A percentile compares a stretch with the other conserved stretches of the same genome.
These are phyloP conservation scores for Sterrhoptilus dennistouni DNA, from an alignment of 2,113 vertebrate genomes.

Conservation along the genomic window DNA sequence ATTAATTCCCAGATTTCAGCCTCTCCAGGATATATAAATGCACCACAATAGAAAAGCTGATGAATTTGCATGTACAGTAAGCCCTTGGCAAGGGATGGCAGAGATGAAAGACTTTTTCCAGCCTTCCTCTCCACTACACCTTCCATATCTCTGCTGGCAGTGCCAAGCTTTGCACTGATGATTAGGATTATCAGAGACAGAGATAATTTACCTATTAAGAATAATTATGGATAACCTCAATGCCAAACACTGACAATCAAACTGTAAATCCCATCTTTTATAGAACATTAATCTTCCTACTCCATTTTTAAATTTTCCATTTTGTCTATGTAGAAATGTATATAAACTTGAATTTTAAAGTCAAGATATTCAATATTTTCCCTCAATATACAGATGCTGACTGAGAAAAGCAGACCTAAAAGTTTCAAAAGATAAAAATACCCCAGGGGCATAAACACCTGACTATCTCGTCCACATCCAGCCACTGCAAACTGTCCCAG, in stretches of 20 bases:
- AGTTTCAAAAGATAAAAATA: not conserved
- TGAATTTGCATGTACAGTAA: conserved; percentile 18
- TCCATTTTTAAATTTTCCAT: not conserved
- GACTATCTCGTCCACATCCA: not conserved
- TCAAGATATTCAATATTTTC: not conserved
- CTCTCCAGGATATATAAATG: not conserved
- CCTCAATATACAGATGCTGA: not conserved
- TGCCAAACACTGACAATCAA: not conserved
- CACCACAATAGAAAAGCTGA: not conserved
- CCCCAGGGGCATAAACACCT: not conserved
- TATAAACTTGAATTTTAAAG: not conserved
- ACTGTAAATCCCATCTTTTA: not conserved
- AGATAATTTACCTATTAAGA: conserved; percentile 16
- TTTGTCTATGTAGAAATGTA: not conserved
- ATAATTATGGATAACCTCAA: not conserved
- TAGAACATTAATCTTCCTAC: not conserved
- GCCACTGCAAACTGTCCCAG: not conserved
- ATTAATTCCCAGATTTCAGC: not conserved
- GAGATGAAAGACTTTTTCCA: conserved; percentile 21
- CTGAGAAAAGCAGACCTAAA: not conserved
- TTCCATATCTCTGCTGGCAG: conserved; percentile 9
- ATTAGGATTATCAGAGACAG: conserved; percentile 17
- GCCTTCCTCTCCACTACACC: not conserved
- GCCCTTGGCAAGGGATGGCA: not conserved
- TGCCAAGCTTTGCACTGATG: not conserved